Conservation (phyloP, 1,140 invertebrate genomes). For the Cryptotermes secundus region DNA sequence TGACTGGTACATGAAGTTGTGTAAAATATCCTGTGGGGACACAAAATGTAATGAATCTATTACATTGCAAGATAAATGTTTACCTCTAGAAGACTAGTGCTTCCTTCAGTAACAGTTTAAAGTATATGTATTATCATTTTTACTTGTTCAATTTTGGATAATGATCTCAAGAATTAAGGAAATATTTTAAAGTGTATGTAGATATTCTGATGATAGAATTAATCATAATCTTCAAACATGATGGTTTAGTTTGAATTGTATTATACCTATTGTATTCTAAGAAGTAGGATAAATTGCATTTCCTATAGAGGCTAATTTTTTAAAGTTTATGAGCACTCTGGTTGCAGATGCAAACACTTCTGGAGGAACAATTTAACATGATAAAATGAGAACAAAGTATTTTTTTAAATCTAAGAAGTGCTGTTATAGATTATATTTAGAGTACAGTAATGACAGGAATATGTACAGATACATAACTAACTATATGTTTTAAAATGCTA, state of each 20-base stretch:
- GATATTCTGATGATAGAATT: background rate
- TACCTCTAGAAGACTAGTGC: background rate
- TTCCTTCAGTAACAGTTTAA: background rate
- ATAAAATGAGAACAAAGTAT: conserved; percentile 7
- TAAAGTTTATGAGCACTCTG: background rate
- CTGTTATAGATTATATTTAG: conserved; percentile 14
- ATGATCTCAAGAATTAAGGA: background rate
- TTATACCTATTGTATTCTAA: background rate
- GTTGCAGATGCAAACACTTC: background rate
- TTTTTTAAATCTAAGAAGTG: background rate
- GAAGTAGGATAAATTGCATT: background rate
- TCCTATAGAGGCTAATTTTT: background rate
- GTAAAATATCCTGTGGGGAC: background rate
- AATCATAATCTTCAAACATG: background rate
- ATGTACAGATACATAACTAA: background rate
- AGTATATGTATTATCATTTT: background rate
- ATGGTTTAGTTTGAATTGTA: background rate
- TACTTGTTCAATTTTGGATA: background rate
- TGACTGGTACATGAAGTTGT: background rate
- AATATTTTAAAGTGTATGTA: background rate
- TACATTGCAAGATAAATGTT: background rate
- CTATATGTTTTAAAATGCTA: conserved; percentile 1
- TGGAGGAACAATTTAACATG: background rate
- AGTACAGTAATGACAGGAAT: background rate
- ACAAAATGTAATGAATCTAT: background rate